Conservation (phyloP, 2,888 invertebrate genomes). For the Girardia tigrina region DNA sequence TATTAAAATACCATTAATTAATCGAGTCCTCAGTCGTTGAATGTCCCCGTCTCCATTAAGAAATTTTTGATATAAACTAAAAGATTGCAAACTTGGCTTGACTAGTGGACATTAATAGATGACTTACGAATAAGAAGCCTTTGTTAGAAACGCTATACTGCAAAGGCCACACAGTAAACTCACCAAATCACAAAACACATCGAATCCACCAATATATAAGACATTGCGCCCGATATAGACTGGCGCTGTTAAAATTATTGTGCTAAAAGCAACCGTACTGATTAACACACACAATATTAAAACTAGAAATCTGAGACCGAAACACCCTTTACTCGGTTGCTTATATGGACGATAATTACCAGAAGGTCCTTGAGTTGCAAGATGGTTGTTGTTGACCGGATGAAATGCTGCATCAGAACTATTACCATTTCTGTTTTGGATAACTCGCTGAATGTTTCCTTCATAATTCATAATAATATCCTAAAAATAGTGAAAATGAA, state of each 20-base stretch:
- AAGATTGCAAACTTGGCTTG: not conserved
- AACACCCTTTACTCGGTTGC: not conserved
- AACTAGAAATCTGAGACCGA: not conserved
- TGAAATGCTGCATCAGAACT: not conserved
- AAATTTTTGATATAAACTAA: slow-evolving; percentile 5
- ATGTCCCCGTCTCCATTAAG: not conserved
- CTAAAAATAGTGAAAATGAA: too few species aligned
- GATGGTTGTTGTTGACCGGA: slow-evolving; percentile 8
- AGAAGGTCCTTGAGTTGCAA: not conserved
- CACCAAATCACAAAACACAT: slow-evolving; percentile 5
- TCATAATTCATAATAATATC: slow-evolving; percentile 6
- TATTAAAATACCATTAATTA: not conserved
- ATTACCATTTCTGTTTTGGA: not conserved
- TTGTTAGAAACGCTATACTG: not conserved
- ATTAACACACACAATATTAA: slow-evolving; percentile 6
- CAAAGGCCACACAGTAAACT: slow-evolving; percentile 10
- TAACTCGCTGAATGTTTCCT: slow-evolving; percentile 3
- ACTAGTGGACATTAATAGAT: not conserved
- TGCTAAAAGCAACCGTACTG: not conserved
- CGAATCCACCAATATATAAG: not conserved
- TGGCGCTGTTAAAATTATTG: not conserved
- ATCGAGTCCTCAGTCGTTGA: not conserved
- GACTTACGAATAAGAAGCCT: slow-evolving; percentile 4
- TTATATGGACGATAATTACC: slow-evolving; percentile 14
- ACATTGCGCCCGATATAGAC: slow-evolving; percentile 11